These are phyloP conservation scores for Tiliqua scincoides DNA, from an alignment of 2,113 vertebrate species.

Conservation along the genomic window DNA sequence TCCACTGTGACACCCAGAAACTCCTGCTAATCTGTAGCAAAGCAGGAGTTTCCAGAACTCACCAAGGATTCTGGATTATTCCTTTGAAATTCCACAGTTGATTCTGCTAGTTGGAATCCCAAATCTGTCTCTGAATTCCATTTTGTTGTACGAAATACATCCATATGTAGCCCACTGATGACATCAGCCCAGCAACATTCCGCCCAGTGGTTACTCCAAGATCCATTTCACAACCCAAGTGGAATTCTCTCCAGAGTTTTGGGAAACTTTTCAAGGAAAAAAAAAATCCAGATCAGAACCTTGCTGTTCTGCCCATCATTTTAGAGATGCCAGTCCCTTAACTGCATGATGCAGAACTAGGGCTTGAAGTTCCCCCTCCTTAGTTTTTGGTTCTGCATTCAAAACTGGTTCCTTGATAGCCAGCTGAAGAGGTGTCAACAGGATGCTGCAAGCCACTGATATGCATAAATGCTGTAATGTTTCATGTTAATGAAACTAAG, in stretches of 20 bases:
- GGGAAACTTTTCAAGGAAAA: not conserved
- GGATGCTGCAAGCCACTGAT: constrained; percentile 25
- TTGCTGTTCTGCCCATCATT: not conserved
- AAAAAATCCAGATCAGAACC: not conserved
- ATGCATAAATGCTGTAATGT: constrained; percentile 52
- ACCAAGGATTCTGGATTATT: not conserved
- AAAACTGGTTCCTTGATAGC: constrained; percentile 13
- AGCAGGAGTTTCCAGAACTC: not conserved
- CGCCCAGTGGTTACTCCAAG: not conserved
- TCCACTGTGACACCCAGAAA: not conserved
- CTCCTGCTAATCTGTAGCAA: not conserved
- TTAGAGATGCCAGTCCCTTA: not conserved
- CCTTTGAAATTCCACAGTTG: not conserved
- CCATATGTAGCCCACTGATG: not conserved
- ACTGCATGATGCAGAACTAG: not conserved
- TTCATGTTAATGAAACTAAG: constrained; percentile 30
- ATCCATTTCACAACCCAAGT: not conserved
- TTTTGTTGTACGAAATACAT: not conserved
- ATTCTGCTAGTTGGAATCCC: not conserved
- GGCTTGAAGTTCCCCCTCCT: not conserved
- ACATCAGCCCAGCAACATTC: too few species aligned
- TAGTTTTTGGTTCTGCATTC: not conserved
- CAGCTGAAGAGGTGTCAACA: not conserved
- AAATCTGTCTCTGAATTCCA: not conserved
- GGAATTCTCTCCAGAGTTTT: not conserved